phyloP scores from a whole-genome alignment of 2,797 vertebrate genomes.

The Hippopotamyrus pictus region DNA sequence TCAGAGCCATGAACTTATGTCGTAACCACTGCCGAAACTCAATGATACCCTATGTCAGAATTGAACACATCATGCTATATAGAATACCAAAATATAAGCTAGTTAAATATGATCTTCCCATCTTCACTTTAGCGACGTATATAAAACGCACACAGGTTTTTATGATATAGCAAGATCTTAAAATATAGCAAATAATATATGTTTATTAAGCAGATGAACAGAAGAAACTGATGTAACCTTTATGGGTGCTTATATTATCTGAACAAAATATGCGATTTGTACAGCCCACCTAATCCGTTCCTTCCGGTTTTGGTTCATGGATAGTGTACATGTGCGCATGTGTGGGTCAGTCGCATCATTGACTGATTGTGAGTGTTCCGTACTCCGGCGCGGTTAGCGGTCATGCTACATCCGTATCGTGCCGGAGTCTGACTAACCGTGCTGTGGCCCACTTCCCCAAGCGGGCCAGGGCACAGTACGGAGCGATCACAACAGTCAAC shows the following conservation, averaged over 20 bases:
- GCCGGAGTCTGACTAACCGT: neutral
- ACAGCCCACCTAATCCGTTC: neutral
- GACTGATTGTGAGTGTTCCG: neutral
- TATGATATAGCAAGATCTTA: no score
- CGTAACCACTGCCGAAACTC: no score
- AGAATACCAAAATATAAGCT: no score
- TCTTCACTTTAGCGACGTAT: no score
- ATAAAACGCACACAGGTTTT: no score
- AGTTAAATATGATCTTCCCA: no score
- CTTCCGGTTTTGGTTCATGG: neutral
- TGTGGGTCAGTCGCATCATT: neutral
- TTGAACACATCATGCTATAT: no score
- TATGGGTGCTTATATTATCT: neutral
- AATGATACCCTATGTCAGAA: no score
- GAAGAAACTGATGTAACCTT: neutral
- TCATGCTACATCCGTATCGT: neutral
- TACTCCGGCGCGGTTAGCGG: neutral
- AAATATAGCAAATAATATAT: neutral
- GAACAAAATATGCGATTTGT: neutral
- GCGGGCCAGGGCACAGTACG: neutral
- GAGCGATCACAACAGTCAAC: neutral
- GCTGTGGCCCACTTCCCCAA: neutral
- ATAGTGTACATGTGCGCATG: neutral
- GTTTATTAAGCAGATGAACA: neutral
- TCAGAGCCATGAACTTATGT: neutral